Base-by-base conservation (phyloP, 2,888 invertebrate genomes). In the Stenichneumon culpator region DNA sequence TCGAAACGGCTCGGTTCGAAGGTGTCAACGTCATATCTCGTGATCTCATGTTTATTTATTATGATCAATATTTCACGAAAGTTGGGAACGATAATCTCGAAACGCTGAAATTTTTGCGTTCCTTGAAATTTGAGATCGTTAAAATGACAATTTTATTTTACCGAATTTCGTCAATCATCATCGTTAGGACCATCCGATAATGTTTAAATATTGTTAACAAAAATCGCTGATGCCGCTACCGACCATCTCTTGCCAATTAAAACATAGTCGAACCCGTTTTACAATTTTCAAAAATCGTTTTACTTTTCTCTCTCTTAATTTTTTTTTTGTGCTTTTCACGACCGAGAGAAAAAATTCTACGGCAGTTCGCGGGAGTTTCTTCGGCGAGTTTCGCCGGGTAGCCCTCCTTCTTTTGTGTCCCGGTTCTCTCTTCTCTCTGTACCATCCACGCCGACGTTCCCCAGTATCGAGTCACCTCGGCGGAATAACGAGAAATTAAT, bases 401-500 rank as follows among this genome's bases (percentile, higher is more conserved):
- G 60, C 54, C 36, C 22, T 32, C 36, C 9, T 5, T 75, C 52
- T 68, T 79, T 79, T 75, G 14, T 75, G 70, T 68, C 47, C 28
- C 72, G 57, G 70, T 47, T 25, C 32, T 36, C 79, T 73, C 68
- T 63, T 65, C 79, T 70, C n/a, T 70, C 70, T 72, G 32, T 73
- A 70, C 78, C 36, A 36, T 32, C 36, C 72, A 36, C 50, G 54
- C 44, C 69, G 67, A 67, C 70, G 69, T 81, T 78, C 54, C 60
- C 22, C 75, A 65, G 78, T 74, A 36, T 73, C 60, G 68, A 82
- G 52, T 22, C 68, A 82, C 68, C 50, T 60, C 75, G 72, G 70
- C 44, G 82, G 82, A 85, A 85, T 82, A 85, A 85, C 82, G 82
- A 82, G 85, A 79, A 82, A 79, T 85, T 85, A 82, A 85, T 85